Conservation (phyloP, 2,888 invertebrate genomes). For the Mythimna impura region DNA sequence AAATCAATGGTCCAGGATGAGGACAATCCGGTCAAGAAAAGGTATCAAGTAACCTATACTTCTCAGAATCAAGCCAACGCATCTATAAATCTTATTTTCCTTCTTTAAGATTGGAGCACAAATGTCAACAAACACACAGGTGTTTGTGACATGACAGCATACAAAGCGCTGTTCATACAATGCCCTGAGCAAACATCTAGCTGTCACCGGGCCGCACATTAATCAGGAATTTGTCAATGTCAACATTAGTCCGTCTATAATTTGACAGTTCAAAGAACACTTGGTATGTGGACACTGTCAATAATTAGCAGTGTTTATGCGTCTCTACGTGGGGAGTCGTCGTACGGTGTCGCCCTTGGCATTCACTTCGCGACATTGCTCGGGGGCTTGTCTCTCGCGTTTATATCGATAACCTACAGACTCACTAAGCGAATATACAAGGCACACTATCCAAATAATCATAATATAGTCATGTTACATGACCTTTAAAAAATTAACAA, state of each 20-base stretch:
- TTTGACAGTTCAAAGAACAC: slow-evolving; percentile 56
- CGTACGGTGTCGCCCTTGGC: slow-evolving; percentile 68
- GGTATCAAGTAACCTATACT: background rate
- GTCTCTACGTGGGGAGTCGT: slow-evolving; percentile 52
- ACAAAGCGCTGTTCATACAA: slow-evolving; percentile 19
- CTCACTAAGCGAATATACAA: slow-evolving; percentile 27
- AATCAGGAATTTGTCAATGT: slow-evolving; percentile 29
- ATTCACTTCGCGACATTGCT: slow-evolving; percentile 64
- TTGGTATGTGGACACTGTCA: slow-evolving; percentile 43
- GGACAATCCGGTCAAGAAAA: slow-evolving; percentile 2
- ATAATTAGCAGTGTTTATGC: slow-evolving; percentile 59
- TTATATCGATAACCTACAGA: slow-evolving; percentile 45
- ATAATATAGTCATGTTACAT: too few relatives aligned
- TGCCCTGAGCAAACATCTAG: slow-evolving; percentile 6
- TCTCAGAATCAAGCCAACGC: slow-evolving; percentile 19
- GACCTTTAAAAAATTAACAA: too few relatives aligned
- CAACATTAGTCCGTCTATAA: slow-evolving; percentile 21
- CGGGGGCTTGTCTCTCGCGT: slow-evolving; percentile 65
- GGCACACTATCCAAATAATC: background rate
- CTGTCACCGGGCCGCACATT: background rate
- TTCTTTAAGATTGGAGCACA: background rate
- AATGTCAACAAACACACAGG: background rate
- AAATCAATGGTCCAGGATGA: background rate
- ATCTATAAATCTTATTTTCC: slow-evolving; percentile 15
- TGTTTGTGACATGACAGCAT: too few relatives aligned